Percentiles rank a stretch among this genome's conserved stretches.
These are phyloP conservation scores for Cassiopea xamachana DNA, from an alignment of 30 jellyfish, hydroid and myxozoan species.

Conservation along the genomic window DNA sequence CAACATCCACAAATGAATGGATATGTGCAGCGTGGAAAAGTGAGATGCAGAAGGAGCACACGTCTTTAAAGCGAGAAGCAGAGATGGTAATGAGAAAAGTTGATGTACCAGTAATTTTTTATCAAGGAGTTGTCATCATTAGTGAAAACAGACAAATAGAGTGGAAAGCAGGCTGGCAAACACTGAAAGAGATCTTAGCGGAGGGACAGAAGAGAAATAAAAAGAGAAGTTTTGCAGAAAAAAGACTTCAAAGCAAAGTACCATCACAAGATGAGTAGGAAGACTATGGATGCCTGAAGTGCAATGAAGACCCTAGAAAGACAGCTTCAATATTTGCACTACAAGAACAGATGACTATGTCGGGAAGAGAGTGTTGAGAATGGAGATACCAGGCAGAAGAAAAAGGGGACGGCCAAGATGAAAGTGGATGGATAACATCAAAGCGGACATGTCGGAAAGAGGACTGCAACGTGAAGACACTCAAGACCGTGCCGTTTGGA, in stretches of 20 bases:
- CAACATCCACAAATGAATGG: constrained; percentile 3
- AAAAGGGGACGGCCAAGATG: too few species aligned
- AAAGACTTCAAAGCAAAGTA: constrained; percentile 31
- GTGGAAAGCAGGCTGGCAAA: too few species aligned
- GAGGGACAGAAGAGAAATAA: constrained; percentile 10
- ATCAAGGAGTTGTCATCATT: not conserved
- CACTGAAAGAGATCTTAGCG: not conserved
- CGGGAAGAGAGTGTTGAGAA: too few species aligned
- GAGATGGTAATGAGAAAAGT: not conserved
- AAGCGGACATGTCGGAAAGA: too few species aligned
- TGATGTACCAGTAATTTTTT: not conserved
- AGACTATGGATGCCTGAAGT: constrained; percentile 12
- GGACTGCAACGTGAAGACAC: too few species aligned
- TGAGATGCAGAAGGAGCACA: not conserved
- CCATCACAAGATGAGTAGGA: not conserved
- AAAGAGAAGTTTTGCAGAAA: constrained; percentile 14
- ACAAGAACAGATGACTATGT: not conserved
- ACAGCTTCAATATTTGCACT: not conserved
- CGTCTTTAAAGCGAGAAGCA: not conserved
- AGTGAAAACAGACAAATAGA: too few species aligned
- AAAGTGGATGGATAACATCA: too few species aligned
- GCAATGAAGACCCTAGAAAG: constrained; percentile 27
- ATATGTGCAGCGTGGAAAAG: not conserved
- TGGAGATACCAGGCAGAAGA: too few species aligned
- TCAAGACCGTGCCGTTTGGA: too few species aligned